Conservation (phyloP, 2,888 invertebrate species). For the Epicampocera succincta region DNA sequence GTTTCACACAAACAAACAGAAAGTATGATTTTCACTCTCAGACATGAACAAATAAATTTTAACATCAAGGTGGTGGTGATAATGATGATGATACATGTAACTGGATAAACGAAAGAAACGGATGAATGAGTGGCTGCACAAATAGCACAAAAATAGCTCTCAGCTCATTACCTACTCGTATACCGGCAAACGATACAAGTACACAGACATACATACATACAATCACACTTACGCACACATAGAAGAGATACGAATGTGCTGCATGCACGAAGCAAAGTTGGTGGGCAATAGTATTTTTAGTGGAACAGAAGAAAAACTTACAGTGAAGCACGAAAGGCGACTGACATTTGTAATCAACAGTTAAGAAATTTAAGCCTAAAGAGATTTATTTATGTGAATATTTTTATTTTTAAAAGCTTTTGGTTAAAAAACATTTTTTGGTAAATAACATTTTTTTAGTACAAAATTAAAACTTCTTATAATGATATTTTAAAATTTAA, state of each 20-base stretch:
- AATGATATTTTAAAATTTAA: too few relatives aligned
- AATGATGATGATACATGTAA: conserved; percentile 66
- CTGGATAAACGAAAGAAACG: conserved; percentile 65
- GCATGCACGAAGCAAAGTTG: background rate
- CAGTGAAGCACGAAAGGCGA: background rate
- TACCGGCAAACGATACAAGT: conserved; percentile 29
- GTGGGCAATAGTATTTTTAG: background rate
- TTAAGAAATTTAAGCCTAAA: too few relatives aligned
- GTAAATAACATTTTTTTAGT: too few relatives aligned
- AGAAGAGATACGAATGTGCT: conserved; percentile 1
- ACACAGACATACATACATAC: conserved; percentile 20
- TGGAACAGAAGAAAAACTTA: background rate
- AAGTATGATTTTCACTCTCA: conserved; percentile 63
- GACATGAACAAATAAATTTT: conserved; percentile 33
- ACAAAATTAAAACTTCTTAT: too few relatives aligned
- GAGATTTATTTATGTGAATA: too few relatives aligned
- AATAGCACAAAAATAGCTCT: conserved; percentile 72
- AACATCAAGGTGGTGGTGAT: conserved; percentile 9
- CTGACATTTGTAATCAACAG: background rate
- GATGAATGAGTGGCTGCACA: conserved; percentile 48
- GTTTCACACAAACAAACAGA: conserved; percentile 61
- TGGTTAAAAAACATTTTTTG: too few relatives aligned
- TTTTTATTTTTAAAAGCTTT: too few relatives aligned
- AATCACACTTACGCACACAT: conserved; percentile 8
- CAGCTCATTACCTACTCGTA: conserved; percentile 74